These are phyloP conservation scores for Uromys caudimaculatus DNA, from an alignment of 2,797 vertebrate genomes.

Conservation along the genomic window DNA sequence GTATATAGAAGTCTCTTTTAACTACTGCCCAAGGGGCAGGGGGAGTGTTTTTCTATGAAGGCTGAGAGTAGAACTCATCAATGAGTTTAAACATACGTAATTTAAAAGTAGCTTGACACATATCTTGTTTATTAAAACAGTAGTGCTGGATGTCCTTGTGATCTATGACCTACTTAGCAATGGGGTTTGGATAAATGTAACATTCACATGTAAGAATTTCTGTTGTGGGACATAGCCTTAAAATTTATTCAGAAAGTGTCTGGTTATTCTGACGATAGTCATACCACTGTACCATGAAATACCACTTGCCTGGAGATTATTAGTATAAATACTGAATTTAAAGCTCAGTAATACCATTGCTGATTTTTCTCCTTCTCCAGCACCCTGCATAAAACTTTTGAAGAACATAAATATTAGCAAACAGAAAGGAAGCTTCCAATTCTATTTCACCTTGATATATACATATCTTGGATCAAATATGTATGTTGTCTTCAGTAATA, in stretches of 20 bases:
- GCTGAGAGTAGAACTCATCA: not conserved
- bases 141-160: fast-evolving
- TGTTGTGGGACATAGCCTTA: not conserved
- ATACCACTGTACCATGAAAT: not conserved
- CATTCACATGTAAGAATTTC: not conserved
- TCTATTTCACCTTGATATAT: not conserved
- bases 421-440: no score
- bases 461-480: not conserved
- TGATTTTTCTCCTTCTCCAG: not conserved
- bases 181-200: not conserved
- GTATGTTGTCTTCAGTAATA: not conserved
- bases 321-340: not conserved
- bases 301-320: not conserved
- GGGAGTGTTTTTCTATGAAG: not conserved
- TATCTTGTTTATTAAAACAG: not conserved
- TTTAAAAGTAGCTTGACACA: not conserved
- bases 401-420: not conserved
- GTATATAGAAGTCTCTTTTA: not conserved
- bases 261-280: not conserved
- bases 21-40: not conserved
- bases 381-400: not conserved
- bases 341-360: not conserved
- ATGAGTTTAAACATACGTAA: not conserved
- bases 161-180: not conserved
- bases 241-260: not conserved